These are phyloP conservation scores for mouse (Mus musculus) DNA, from an alignment of 2,113 vertebrate species.

Conservation along the genomic window DNA sequence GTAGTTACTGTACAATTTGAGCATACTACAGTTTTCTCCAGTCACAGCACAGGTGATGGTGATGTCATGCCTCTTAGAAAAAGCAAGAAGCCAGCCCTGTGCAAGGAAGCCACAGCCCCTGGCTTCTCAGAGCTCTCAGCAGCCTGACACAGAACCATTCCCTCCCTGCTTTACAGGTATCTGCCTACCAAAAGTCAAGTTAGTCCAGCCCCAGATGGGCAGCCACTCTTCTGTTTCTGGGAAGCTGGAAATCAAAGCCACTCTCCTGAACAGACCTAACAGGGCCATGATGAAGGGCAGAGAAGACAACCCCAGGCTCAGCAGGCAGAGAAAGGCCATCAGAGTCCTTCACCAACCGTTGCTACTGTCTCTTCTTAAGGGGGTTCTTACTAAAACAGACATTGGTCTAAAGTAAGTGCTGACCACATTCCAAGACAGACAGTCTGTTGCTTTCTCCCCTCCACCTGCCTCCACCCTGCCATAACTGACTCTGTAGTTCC, in stretches of 20 bases:
- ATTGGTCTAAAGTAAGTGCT: background rate
- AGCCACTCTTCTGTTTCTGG: background rate
- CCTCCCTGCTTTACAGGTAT: background rate
- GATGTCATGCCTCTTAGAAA: background rate
- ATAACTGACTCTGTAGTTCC: background rate
- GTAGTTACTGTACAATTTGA: background rate
- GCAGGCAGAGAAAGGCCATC: no score
- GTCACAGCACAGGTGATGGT: background rate
- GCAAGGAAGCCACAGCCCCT: background rate
- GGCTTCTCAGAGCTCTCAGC: background rate
- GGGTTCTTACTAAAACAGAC: background rate
- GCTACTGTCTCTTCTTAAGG: slow-evolving; percentile 18
- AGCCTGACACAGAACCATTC: background rate
- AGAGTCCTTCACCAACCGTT: background rate
- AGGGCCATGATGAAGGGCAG: background rate
- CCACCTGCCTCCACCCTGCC: no score
- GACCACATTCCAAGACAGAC: background rate
- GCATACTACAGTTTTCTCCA: background rate
- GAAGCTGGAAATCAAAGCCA: background rate
- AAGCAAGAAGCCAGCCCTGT: background rate
- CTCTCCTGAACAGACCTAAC: background rate
- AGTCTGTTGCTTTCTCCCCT: background rate
- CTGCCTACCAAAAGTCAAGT: background rate
- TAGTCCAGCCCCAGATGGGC: background rate
- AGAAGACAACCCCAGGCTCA: background rate